A percentile compares a stretch with the other conserved stretches of the same genome.
phyloP scores from a whole-genome alignment of 2,113 vertebrate species.

The Calonectris borealis region DNA sequence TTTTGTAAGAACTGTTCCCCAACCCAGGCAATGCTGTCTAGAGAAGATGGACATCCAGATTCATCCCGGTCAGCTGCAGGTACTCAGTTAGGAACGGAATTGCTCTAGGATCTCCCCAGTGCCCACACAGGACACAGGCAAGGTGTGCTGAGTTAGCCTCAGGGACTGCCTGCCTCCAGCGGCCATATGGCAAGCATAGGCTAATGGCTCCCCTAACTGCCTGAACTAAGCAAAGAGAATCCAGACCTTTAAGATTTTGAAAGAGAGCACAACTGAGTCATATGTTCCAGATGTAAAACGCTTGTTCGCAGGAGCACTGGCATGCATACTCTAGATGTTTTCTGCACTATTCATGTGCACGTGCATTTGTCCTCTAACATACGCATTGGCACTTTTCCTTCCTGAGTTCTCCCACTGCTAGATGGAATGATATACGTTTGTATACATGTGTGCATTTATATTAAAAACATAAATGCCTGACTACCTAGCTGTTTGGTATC shows the following conservation, averaged over 20 bases:
- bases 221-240: background rate
- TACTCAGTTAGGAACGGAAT: background rate
- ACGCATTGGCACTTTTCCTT: background rate
- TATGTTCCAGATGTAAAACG: background rate
- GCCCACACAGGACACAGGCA: background rate
- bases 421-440: background rate
- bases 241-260: background rate
- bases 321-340: background rate
- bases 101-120: background rate
- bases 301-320: background rate
- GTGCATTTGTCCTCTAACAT: background rate
- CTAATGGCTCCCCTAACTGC: background rate
- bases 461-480: background rate
- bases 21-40: accelerated
- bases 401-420: background rate
- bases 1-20: background rate
- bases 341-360: background rate
- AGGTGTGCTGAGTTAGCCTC: background rate
- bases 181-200: background rate
- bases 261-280: background rate
- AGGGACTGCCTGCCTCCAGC: background rate
- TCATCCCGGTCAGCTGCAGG: background rate
- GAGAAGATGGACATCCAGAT: background rate
- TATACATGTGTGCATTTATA: background rate
- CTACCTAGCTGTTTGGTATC: background rate